Conservation (phyloP, 2,797 vertebrate genomes). For the Triplophysa yarkandensis region DNA sequence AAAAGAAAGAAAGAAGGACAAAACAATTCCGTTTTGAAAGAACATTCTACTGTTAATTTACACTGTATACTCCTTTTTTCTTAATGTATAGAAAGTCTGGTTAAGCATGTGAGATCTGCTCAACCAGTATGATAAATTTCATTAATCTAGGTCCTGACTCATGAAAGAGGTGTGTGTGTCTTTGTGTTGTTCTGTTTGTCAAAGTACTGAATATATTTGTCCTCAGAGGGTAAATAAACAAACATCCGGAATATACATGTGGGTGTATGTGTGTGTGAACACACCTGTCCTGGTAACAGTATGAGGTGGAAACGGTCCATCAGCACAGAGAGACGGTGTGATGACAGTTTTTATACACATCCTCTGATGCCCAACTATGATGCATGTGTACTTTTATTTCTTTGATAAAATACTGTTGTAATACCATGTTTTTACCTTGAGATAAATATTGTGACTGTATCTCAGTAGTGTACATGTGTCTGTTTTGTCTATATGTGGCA, state of each 20-base stretch:
- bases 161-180: neutral
- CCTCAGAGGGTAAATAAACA: constrained; percentile 23
- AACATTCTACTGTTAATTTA: neutral
- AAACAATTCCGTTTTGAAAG: neutral
- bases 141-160: too few relatives aligned
- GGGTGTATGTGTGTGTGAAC: constrained; percentile 39
- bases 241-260: constrained; percentile 39
- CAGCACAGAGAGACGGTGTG: constrained; percentile 52
- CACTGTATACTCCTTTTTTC: neutral
- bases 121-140: too few relatives aligned
- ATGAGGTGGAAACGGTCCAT: constrained; percentile 55
- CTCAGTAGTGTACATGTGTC: too few relatives aligned
- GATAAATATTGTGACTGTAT: neutral
- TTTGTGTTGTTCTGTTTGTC: constrained; percentile 2
- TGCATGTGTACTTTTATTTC: neutral
- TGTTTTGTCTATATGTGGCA: too few relatives aligned
- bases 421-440: neutral
- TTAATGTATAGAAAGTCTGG: too few relatives aligned
- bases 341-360: constrained; percentile 22
- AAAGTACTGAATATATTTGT: constrained; percentile 18
- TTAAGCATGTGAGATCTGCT: too few relatives aligned
- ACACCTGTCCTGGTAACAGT: constrained; percentile 56
- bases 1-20: neutral
- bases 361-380: neutral
- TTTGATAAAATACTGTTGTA: neutral